Evolutionary conservation across 2,888 invertebrate genomes (phyloP).

Genomic region (Palloptera scutellata): DNA sequence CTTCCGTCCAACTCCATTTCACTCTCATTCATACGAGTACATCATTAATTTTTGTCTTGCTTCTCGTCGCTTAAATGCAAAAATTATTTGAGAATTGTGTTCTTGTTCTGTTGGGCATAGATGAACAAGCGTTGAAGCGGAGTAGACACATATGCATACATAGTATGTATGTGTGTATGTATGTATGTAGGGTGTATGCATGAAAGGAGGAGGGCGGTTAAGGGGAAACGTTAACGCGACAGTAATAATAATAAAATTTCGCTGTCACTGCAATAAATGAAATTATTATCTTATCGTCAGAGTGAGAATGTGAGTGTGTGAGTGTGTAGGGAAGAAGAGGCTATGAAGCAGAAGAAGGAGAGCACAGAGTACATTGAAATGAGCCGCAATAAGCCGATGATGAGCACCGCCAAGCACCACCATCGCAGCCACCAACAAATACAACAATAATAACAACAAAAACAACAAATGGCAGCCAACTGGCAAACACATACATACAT

Average conservation of each 20-base stretch:
- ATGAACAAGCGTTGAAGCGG: no score
- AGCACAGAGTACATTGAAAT: no score
- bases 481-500: constrained; percentile 11
- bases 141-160: background rate
- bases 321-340: no score
- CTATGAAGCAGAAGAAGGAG: no score
- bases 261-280: constrained; percentile 24
- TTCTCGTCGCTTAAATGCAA: background rate
- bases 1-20: no score
- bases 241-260: background rate
- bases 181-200: background rate
- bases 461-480: constrained; percentile 22
- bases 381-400: constrained; percentile 13
- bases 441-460: background rate
- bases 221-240: background rate
- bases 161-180: background rate
- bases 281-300: constrained; percentile 20
- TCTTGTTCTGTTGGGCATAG: background rate
- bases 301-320: background rate
- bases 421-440: background rate
- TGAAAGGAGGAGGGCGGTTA: background rate
- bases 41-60: no score
- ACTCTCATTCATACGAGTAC: no score
- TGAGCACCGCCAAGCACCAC: constrained; percentile 20
- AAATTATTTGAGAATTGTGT: constrained; percentile 9